phyloP scores from a whole-genome alignment of 2,113 vertebrate species.

The Takifugu flavidus region DNA sequence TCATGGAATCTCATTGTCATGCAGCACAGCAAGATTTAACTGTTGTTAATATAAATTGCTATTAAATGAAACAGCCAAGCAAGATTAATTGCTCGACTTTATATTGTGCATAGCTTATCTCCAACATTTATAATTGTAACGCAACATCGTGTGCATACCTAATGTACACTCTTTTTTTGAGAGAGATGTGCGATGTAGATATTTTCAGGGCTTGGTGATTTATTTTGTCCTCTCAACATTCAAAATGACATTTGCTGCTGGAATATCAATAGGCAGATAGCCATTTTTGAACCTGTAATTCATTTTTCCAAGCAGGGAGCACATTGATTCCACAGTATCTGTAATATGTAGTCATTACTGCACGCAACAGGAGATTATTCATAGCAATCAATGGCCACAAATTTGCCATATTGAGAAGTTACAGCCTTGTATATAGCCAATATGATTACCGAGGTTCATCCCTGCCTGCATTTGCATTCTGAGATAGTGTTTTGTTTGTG shows the following conservation, averaged over 20 bases:
- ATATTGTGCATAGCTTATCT: conserved; percentile 55
- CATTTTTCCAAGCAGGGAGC: conserved; percentile 64
- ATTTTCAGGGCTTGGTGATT: conserved; percentile 9
- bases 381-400: conserved; percentile 68
- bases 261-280: conserved; percentile 64
- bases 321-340: conserved; percentile 68
- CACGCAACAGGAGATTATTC: conserved; percentile 64
- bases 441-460: conserved; percentile 49
- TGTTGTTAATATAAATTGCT: conserved; percentile 11
- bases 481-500: conserved; percentile 42
- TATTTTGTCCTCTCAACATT: conserved; percentile 44
- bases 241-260: conserved; percentile 58
- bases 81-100: conserved; percentile 50
- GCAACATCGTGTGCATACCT: conserved; percentile 29
- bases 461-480: conserved; percentile 41
- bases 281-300: conserved; percentile 70
- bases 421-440: conserved; percentile 52
- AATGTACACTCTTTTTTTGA: not conserved
- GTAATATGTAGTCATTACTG: conserved; percentile 71
- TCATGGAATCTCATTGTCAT: conserved; percentile 6
- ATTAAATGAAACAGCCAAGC: conserved; percentile 49
- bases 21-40: conserved; percentile 8
- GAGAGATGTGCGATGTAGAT: not conserved
- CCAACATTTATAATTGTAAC: conserved; percentile 52
- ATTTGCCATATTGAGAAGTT: conserved; percentile 69